phyloP scores from a whole-genome alignment of 2,888 invertebrate species.

The Spodoptera picta region DNA sequence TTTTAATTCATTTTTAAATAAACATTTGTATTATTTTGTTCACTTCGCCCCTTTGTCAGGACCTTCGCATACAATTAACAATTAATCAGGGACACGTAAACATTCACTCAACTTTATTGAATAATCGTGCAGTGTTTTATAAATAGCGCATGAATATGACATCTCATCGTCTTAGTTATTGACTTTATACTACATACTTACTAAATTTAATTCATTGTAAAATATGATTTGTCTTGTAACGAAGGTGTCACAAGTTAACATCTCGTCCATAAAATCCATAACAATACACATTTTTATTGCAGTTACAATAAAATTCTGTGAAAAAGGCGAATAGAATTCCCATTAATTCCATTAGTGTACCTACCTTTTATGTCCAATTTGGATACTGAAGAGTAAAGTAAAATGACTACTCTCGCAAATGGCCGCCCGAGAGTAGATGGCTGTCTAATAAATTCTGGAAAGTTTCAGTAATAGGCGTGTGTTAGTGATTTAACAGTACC shows the following conservation, averaged over 20 bases:
- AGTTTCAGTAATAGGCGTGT: neutral
- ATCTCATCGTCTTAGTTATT: neutral
- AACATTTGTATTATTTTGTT: conserved; percentile 27
- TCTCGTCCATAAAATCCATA: conserved; percentile 4
- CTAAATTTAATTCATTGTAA: no score
- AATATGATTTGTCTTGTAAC: no score
- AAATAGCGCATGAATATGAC: conserved; percentile 14
- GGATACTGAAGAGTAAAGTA: conserved; percentile 29
- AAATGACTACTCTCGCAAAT: conserved; percentile 29
- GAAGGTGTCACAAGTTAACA: conserved; percentile 1
- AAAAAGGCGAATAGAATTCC: conserved; percentile 27
- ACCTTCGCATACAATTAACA: conserved; percentile 31
- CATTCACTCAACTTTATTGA: conserved; percentile 25
- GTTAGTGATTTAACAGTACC: neutral
- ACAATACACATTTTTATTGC: conserved; percentile 23
- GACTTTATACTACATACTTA: no score
- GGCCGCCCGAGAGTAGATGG: conserved; percentile 4
- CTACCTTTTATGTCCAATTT: conserved; percentile 45
- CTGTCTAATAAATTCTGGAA: conserved; percentile 5
- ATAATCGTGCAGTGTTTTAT: conserved; percentile 30
- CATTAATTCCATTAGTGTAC: conserved; percentile 39
- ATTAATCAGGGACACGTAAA: conserved; percentile 30
- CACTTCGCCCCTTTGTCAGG: conserved; percentile 6
- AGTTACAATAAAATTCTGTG: conserved; percentile 30
- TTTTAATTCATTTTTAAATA: conserved; percentile 25